Percentiles rank a stretch among this genome's conserved stretches.
These are phyloP conservation scores for Chrysomela aeneicollis DNA, from an alignment of 2,888 invertebrate species.

Conservation along the genomic window DNA sequence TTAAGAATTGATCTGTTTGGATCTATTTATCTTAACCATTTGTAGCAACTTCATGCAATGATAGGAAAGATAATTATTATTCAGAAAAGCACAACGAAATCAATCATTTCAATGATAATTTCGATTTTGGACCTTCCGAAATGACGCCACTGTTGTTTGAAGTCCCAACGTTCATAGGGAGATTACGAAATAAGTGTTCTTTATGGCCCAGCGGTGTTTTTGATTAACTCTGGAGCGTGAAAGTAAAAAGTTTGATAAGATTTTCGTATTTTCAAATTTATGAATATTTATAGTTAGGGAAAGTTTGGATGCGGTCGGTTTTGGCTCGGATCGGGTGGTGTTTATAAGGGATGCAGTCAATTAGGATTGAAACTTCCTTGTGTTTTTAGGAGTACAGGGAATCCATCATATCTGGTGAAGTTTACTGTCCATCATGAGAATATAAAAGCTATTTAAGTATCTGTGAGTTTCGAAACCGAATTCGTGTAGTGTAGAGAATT, in stretches of 20 bases:
- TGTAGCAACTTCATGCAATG: no score
- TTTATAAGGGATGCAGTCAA: constrained; percentile 14
- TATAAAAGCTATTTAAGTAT: no score
- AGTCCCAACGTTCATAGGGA: constrained; percentile 23
- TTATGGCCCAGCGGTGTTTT: constrained; percentile 28
- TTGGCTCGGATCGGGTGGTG: neutral
- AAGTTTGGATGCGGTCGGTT: constrained; percentile 12
- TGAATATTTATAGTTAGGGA: constrained; percentile 26
- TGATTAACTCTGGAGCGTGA: constrained; percentile 26
- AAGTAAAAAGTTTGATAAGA: constrained; percentile 28
- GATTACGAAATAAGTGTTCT: constrained; percentile 29
- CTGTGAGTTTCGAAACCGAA: no score
- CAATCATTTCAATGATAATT: no score
- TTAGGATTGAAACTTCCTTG: constrained; percentile 7
- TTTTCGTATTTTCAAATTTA: constrained; percentile 23
- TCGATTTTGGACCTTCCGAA: neutral
- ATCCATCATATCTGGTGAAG: neutral
- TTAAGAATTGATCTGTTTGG: no score
- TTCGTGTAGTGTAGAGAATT: no score
- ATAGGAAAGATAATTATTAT: no score
- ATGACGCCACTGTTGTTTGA: constrained; percentile 1
- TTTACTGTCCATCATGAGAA: no score
- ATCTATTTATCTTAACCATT: no score
- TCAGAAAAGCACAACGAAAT: no score
- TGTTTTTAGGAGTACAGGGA: neutral